phyloP scores from a whole-genome alignment of 2,888 invertebrate genomes.

The Orchesella flavescens region DNA sequence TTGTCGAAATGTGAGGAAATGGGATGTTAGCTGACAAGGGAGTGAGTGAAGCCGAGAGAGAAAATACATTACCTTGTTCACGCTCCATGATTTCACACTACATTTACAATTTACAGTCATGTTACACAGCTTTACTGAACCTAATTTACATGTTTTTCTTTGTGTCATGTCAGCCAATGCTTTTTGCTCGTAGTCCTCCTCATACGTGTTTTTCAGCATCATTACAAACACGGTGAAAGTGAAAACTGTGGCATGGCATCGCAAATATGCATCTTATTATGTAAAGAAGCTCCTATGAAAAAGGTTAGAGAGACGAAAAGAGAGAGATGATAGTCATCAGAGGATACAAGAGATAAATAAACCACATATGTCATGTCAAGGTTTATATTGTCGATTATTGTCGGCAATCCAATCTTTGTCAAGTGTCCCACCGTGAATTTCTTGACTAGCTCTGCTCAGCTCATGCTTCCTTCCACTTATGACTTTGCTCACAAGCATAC shows the following conservation, averaged over 20 bases:
- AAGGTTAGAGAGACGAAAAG: too few species aligned
- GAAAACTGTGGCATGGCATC: too few species aligned
- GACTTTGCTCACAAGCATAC: neutral
- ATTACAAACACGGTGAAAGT: too few species aligned
- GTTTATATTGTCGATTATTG: constrained; percentile 23
- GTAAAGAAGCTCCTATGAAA: too few species aligned
- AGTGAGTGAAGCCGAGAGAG: neutral
- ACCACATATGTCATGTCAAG: constrained; percentile 11
- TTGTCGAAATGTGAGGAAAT: neutral
- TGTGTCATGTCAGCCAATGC: neutral
- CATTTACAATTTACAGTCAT: constrained; percentile 1
- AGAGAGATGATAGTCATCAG: neutral
- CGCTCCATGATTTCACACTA: constrained; percentile 2
- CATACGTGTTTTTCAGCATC: too few species aligned
- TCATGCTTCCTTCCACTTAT: neutral
- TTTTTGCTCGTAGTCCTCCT: too few species aligned
- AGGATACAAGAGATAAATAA: constrained; percentile 17
- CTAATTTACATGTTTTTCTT: neutral
- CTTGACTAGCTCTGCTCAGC: neutral
- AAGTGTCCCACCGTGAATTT: constrained; percentile 35
- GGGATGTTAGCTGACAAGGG: neutral
- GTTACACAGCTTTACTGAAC: neutral
- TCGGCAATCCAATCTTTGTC: constrained; percentile 48
- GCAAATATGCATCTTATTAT: too few species aligned
- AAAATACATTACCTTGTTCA: constrained; percentile 3